A percentile compares a stretch with the other conserved stretches of the same genome.
Conservation (phyloP, 2,888 invertebrate genomes). For the Drosophila diplacantha region DNA sequence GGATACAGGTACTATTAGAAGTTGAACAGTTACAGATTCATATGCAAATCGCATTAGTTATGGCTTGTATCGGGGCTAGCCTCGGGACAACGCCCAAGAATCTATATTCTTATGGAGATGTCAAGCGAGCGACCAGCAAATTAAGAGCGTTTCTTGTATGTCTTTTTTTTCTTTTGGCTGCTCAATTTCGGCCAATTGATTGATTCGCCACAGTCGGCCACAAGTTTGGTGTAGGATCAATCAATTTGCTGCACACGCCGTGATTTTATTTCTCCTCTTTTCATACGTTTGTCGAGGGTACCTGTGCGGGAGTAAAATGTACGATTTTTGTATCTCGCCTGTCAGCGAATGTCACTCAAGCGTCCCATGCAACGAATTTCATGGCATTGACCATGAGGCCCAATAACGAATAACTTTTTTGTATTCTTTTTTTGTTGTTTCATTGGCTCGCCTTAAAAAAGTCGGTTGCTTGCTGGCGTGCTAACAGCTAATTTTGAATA, state of each 20-base stretch:
- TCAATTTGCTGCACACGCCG: slow-evolving; percentile 57
- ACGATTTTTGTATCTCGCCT: slow-evolving; percentile 18
- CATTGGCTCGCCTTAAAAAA: slow-evolving; percentile 50
- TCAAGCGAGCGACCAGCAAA: slow-evolving; percentile 22
- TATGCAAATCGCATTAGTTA: slow-evolving; percentile 64
- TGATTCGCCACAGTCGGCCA: slow-evolving; percentile 57
- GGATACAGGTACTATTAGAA: slow-evolving; percentile 29
- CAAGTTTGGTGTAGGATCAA: slow-evolving; percentile 55
- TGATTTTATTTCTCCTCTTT: slow-evolving; percentile 9
- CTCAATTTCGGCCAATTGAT: slow-evolving; percentile 50
- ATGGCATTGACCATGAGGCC: slow-evolving; percentile 55
- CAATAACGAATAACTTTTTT: slow-evolving; percentile 13
- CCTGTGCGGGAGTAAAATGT: slow-evolving; percentile 28
- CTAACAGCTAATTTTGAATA: slow-evolving; percentile 66
- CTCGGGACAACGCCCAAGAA: slow-evolving; percentile 31
- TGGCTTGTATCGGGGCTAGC: slow-evolving; percentile 29
- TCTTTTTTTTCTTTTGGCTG: not conserved
- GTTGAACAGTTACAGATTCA: slow-evolving; percentile 37
- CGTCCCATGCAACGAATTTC: slow-evolving; percentile 54
- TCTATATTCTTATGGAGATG: slow-evolving; percentile 26
- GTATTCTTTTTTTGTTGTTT: not conserved
- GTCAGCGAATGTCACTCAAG: slow-evolving; percentile 43
- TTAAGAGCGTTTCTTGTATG: slow-evolving; percentile 21
- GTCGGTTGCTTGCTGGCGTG: slow-evolving; percentile 50
- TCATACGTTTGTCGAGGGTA: slow-evolving; percentile 7